A percentile compares a stretch with the other conserved stretches of the same genome.
phyloP scores from a whole-genome alignment of 2,797 vertebrate species.

The Enteromius trimaculatus region DNA sequence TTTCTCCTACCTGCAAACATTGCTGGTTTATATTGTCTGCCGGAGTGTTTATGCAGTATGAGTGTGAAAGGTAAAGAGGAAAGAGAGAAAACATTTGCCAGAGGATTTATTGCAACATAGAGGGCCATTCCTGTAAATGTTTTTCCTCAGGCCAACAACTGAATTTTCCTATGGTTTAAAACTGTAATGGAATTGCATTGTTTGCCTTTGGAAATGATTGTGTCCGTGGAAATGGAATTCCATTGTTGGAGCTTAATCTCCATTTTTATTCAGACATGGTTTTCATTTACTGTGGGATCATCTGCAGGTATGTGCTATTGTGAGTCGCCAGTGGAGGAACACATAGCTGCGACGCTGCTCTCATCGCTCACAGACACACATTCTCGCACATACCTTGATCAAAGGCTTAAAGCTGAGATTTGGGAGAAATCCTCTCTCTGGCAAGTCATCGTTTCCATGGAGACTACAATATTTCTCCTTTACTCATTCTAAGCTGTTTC shows the following conservation, averaged over 20 bases:
- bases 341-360: conserved; percentile 4
- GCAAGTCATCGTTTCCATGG: conserved; percentile 55
- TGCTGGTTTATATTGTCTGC: conserved; percentile 36
- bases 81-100: background rate
- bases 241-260: conserved; percentile 38
- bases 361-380: conserved; percentile 4
- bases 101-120: conserved; percentile 21
- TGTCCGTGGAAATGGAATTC: conserved; percentile 30
- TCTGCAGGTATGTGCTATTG: conserved; percentile 21
- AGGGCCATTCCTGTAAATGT: conserved; percentile 39
- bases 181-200: conserved; percentile 18
- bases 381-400: conserved; percentile 37
- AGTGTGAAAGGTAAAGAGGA: conserved; percentile 16
- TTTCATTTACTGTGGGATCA: conserved; percentile 30
- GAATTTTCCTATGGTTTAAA: conserved; percentile 11
- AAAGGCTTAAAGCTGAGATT: conserved; percentile 51
- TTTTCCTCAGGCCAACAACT: conserved; percentile 29
- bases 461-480: conserved; percentile 49
- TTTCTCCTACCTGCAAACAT: conserved; percentile 15
- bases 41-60: conserved; percentile 43
- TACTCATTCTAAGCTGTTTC: conserved; percentile 14
- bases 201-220: conserved; percentile 18
- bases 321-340: conserved; percentile 18
- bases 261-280: conserved; percentile 9
- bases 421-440: conserved; percentile 49